phyloP scores from a whole-genome alignment of 2,888 invertebrate genomes.

The Diogma glabrata region DNA sequence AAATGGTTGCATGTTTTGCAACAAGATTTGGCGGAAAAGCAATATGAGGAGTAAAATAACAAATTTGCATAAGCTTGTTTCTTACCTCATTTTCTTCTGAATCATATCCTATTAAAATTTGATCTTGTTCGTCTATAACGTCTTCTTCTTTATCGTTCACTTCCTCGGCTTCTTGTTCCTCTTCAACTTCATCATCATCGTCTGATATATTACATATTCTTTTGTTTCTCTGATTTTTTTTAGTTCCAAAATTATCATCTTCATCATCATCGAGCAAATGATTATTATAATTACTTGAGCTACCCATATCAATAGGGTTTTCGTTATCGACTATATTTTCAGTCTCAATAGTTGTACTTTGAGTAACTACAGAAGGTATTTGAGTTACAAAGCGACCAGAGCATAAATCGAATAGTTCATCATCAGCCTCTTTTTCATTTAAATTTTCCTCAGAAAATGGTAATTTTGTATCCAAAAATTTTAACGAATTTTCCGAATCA shows the following conservation, averaged over 20 bases:
- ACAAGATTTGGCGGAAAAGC: too few species aligned
- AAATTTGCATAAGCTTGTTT: neutral
- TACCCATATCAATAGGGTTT: too few species aligned
- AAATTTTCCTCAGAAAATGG: slow-evolving; percentile 18
- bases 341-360: slow-evolving; percentile 10
- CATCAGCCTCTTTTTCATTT: slow-evolving; percentile 30
- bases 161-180: slow-evolving; percentile 34
- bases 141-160: slow-evolving; percentile 23
- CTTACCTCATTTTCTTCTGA: slow-evolving; percentile 72
- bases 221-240: slow-evolving; percentile 6
- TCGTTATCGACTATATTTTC: slow-evolving; percentile 19
- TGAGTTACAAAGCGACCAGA: slow-evolving; percentile 43
- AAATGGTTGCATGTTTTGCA: too few species aligned
- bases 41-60: too few species aligned
- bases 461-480: neutral
- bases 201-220: slow-evolving; percentile 12
- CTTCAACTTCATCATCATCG: slow-evolving; percentile 29
- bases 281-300: neutral
- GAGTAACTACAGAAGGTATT: slow-evolving; percentile 7
- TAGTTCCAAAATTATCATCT: slow-evolving; percentile 29
- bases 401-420: slow-evolving; percentile 42
- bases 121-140: slow-evolving; percentile 33
- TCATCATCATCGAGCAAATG: slow-evolving; percentile 17
- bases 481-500: neutral
- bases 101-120: slow-evolving; percentile 56